These are phyloP conservation scores for Salvelinus sp. DNA, from an alignment of 2,113 vertebrate species.

Conservation along the genomic window DNA sequence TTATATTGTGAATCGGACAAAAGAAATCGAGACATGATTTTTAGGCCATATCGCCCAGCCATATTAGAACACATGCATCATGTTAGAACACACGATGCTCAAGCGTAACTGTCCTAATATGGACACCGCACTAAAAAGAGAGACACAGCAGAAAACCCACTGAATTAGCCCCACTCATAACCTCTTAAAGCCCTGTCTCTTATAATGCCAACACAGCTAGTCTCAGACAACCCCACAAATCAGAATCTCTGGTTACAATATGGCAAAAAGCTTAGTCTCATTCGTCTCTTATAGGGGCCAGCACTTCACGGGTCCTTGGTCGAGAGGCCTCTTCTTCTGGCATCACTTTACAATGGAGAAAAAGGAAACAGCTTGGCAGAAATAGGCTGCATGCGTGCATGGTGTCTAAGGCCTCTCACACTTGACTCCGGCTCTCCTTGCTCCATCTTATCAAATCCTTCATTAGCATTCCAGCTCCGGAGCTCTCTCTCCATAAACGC, in stretches of 20 bases:
- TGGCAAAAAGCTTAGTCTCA: constrained; percentile 4
- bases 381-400: constrained; percentile 9
- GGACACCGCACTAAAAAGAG: background rate
- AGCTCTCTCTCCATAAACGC: constrained; percentile 56
- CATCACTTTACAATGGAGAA: constrained; percentile 50
- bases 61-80: no score
- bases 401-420: constrained; percentile 23
- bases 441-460: constrained; percentile 57
- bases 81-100: no score
- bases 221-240: background rate
- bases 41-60: no score
- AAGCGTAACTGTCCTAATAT: no score
- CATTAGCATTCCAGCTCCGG: constrained; percentile 61
- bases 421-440: constrained; percentile 54
- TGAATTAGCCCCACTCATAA: background rate
- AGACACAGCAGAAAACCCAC: constrained; percentile 4
- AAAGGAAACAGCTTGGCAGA: constrained; percentile 40
- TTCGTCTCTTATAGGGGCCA: constrained; percentile 3
- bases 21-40: no score
- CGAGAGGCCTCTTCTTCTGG: constrained; percentile 31
- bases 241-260: constrained; percentile 11
- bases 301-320: constrained; percentile 26
- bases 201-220: background rate
- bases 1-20: no score
- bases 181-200: background rate